phyloP scores from a whole-genome alignment of 92 coral and sea anemone genomes.

The Epizoanthus stellaris region DNA sequence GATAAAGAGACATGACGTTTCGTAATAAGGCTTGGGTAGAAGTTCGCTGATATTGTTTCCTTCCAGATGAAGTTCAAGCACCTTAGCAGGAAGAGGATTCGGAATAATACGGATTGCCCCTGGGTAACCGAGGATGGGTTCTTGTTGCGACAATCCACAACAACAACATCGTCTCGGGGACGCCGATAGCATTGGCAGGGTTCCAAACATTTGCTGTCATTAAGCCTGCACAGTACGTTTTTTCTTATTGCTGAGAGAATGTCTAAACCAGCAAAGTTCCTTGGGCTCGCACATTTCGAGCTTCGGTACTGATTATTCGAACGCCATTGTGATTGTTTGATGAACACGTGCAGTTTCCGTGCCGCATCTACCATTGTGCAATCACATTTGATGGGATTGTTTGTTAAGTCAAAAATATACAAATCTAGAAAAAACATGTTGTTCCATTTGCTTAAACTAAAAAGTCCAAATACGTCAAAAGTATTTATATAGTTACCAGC shows the following conservation, averaged over 20 bases:
- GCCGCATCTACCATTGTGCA: not conserved
- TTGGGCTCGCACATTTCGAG: constrained; percentile 19
- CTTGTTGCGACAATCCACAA: constrained; percentile 21
- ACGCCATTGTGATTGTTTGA: not conserved
- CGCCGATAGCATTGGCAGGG: constrained; percentile 11
- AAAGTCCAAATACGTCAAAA: not conserved
- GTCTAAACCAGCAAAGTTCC: constrained; percentile 1
- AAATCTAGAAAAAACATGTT: not conserved
- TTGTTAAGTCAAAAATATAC: not conserved
- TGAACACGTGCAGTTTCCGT: not conserved
- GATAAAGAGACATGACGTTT: too few relatives aligned
- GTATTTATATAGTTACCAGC: not conserved
- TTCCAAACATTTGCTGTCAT: not conserved
- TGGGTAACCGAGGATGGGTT: not conserved
- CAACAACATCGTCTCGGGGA: not conserved
- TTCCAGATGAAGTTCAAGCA: too few relatives aligned
- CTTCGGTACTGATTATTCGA: not conserved
- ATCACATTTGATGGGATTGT: constrained; percentile 20
- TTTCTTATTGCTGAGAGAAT: not conserved
- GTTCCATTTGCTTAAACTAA: not conserved
- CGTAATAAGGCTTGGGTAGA: too few relatives aligned
- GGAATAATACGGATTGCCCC: not conserved
- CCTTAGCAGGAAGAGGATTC: not conserved
- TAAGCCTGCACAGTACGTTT: not conserved
- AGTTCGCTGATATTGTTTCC: too few relatives aligned